These are phyloP conservation scores for Ctenodactylus gundi DNA, from an alignment of 2,113 vertebrate genomes.

Conservation along the genomic window DNA sequence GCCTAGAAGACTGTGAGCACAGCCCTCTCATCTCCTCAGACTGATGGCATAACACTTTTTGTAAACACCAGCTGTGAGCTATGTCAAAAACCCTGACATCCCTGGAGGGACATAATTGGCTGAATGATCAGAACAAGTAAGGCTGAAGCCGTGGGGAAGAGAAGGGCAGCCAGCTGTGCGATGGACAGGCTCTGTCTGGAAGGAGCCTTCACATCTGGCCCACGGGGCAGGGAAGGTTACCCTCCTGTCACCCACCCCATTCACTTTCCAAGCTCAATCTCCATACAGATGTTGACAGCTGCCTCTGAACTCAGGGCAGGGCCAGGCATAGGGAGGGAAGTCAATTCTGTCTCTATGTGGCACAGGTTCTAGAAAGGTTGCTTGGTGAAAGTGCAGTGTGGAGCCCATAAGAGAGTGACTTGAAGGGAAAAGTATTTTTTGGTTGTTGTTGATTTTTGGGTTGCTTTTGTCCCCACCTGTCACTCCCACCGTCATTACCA, in stretches of 20 bases:
- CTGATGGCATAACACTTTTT: neutral
- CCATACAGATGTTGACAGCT: constrained; percentile 38
- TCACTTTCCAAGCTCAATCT: neutral
- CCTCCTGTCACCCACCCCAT: neutral
- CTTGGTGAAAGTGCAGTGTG: neutral
- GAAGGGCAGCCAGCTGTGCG: neutral
- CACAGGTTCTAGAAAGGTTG: neutral
- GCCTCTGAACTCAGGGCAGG: neutral
- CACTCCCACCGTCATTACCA: neutral
- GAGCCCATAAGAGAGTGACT: neutral
- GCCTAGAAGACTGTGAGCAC: neutral
- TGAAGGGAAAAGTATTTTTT: constrained; percentile 14
- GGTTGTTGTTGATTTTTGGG: neutral
- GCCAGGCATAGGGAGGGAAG: neutral
- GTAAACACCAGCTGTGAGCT: constrained; percentile 14
- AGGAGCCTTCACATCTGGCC: neutral
- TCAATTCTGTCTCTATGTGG: neutral
- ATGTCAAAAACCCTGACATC: neutral
- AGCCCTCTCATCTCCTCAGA: neutral
- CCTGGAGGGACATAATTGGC: neutral
- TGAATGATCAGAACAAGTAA: neutral
- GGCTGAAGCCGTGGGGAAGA: neutral
- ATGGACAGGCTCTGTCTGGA: neutral
- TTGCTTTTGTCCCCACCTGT: neutral
- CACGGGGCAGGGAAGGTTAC: neutral